Evolutionary conservation across 2,888 invertebrate species (phyloP).

Genomic region (Diaprepes abbreviatus): DNA sequence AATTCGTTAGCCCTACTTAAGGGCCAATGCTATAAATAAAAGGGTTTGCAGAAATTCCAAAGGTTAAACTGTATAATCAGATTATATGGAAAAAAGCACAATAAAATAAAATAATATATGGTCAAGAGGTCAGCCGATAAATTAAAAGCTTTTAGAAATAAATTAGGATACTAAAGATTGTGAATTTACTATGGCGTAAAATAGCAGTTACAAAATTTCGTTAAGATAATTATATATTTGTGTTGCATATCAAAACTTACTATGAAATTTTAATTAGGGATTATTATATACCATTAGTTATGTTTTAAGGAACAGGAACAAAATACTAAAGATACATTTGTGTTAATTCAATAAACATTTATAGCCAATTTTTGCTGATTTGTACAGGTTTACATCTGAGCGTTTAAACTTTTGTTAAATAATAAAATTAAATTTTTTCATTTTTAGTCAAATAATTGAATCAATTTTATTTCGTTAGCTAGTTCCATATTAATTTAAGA

Average conservation of each 20-base stretch:
- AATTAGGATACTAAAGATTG: constrained; percentile 13
- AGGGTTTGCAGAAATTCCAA: constrained; percentile 48
- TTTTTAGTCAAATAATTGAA: too few species aligned
- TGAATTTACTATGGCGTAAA: neutral
- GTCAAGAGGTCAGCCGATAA: constrained; percentile 35
- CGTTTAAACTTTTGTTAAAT: too few species aligned
- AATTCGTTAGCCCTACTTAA: constrained; percentile 43
- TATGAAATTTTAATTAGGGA: too few species aligned
- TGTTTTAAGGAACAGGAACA: too few species aligned
- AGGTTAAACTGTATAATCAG: constrained; percentile 47
- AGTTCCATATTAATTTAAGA: too few species aligned
- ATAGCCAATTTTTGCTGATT: too few species aligned
- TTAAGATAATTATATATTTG: neutral
- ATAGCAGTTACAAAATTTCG: neutral
- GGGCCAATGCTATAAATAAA: constrained; percentile 43
- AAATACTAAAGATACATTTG: too few species aligned
- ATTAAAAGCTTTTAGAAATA: constrained; percentile 26
- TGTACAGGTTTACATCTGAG: too few species aligned
- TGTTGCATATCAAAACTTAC: neutral
- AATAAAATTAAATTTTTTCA: too few species aligned
- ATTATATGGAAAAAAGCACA: constrained; percentile 48
- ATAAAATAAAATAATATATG: constrained; percentile 40
- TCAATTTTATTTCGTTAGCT: too few species aligned
- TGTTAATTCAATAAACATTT: too few species aligned
- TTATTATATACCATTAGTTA: too few species aligned